Percentiles rank a stretch among this genome's conserved stretches.
Evolutionary conservation across 1,140 invertebrate species (phyloP).

Genomic region (Nilaparvata lugens): DNA sequence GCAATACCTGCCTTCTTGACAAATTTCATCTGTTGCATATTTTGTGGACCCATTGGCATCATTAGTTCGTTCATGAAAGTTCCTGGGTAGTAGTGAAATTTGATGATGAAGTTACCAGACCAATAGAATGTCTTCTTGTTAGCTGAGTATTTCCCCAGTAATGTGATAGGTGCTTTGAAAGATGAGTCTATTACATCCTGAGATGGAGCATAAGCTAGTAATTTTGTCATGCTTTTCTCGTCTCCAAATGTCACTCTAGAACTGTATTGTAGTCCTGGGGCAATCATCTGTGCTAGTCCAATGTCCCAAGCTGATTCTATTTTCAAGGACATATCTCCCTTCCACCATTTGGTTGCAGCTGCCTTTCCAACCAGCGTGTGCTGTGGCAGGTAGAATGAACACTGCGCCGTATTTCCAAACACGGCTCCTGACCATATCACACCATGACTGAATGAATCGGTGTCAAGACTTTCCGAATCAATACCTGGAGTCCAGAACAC

Average conservation of each 20-base stretch:
- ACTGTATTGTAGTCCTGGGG: background rate
- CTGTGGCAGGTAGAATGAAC: slow-evolving; percentile 16
- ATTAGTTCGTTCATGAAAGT: too few species aligned
- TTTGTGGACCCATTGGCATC: too few species aligned
- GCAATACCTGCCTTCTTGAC: too few species aligned
- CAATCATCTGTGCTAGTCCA: too few species aligned
- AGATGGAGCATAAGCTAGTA: background rate
- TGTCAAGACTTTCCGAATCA: background rate
- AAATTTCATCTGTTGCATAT: too few species aligned
- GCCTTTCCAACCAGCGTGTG: slow-evolving; percentile 6
- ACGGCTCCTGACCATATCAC: slow-evolving; percentile 17
- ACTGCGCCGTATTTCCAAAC: slow-evolving; percentile 12
- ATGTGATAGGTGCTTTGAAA: background rate
- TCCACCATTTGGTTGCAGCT: slow-evolving; percentile 14
- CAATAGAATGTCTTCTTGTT: slow-evolving; percentile 11
- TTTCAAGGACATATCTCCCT: slow-evolving; percentile 4
- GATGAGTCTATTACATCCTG: slow-evolving; percentile 3
- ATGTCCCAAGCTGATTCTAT: too few species aligned
- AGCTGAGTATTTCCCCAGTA: slow-evolving; percentile 8
- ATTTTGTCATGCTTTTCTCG: background rate
- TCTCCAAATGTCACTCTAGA: slow-evolving; percentile 9
- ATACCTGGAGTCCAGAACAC: slow-evolving; percentile 14
- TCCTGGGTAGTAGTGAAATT: background rate
- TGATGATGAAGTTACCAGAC: slow-evolving; percentile 8
- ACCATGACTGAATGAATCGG: slow-evolving; percentile 9